Conservation (phyloP, 2,113 vertebrate species). For the Entosphenus tridentatus region DNA sequence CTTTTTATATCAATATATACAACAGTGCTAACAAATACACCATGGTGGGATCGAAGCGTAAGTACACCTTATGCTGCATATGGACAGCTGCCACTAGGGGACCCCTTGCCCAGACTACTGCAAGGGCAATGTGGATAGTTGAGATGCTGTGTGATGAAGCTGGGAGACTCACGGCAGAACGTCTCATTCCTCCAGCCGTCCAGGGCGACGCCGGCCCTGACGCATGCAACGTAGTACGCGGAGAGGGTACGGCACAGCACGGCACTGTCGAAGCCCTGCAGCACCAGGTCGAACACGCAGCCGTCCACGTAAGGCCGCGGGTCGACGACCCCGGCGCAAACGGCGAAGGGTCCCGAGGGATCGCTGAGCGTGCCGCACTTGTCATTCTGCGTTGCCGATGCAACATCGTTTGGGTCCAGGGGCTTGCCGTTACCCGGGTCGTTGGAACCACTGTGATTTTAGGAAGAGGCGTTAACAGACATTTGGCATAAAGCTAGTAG, state of each 20-base stretch:
- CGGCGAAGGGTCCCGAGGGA: not conserved
- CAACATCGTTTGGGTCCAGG: not conserved
- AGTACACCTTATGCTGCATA: too few species aligned
- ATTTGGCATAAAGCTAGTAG: too few species aligned
- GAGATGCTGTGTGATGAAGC: too few species aligned
- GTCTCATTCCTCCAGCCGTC: not conserved
- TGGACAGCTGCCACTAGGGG: too few species aligned
- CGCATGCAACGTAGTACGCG: not conserved
- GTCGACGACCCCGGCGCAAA: not conserved
- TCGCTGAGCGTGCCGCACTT: not conserved
- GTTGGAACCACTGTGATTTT: not conserved
- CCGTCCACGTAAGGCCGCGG: not conserved
- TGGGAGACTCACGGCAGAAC: conserved; percentile 1
- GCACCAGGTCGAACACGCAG: conserved; percentile 1
- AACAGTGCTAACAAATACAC: too few species aligned
- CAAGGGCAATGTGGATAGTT: too few species aligned
- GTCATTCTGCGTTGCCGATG: not conserved
- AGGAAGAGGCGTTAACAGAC: too few species aligned
- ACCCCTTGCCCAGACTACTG: too few species aligned
- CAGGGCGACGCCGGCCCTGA: not conserved
- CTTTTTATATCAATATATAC: too few species aligned
- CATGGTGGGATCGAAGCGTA: too few species aligned
- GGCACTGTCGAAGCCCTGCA: not conserved
- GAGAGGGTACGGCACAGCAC: not conserved
- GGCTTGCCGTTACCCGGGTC: not conserved